Evolutionary conservation across 30 jellyfish, hydroid and myxozoan genomes (phyloP).

Genomic region (Hydra vulgaris): DNA sequence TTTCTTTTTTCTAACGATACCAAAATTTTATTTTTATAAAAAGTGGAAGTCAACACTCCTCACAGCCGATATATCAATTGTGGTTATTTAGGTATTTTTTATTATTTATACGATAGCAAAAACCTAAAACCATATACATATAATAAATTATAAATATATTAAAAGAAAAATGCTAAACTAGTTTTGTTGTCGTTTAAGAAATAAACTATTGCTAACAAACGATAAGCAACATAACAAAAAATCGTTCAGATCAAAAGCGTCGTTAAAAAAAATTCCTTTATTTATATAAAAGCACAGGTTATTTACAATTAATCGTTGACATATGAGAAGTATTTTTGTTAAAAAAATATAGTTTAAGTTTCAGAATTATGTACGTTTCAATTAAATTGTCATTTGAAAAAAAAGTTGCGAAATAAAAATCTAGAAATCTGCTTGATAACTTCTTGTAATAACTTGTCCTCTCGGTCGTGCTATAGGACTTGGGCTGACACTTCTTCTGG

Average conservation of each 20-base stretch:
- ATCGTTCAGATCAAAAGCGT: background rate
- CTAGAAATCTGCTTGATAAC: constrained; percentile 19
- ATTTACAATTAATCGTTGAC: background rate
- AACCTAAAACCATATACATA: no score
- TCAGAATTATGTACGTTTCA: background rate
- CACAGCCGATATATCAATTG: no score
- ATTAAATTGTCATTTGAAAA: background rate
- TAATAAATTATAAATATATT: no score
- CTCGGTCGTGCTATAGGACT: constrained; percentile 29
- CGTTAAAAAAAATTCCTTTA: background rate
- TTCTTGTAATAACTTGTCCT: constrained; percentile 13
- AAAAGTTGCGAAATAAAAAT: background rate
- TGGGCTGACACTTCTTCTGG: constrained; percentile 28
- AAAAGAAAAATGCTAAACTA: no score
- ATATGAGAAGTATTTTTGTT: background rate
- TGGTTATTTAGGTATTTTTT: no score
- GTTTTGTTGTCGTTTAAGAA: no score
- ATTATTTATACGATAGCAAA: no score
- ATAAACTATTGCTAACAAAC: no score
- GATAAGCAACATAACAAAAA: background rate
- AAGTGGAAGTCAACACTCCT: no score
- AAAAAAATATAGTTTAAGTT: background rate
- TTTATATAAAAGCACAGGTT: background rate
- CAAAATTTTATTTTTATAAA: no score
- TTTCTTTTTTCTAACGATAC: no score